These are phyloP conservation scores for Papilio dardanus DNA, from an alignment of 1,140 invertebrate species.

Conservation along the genomic window DNA sequence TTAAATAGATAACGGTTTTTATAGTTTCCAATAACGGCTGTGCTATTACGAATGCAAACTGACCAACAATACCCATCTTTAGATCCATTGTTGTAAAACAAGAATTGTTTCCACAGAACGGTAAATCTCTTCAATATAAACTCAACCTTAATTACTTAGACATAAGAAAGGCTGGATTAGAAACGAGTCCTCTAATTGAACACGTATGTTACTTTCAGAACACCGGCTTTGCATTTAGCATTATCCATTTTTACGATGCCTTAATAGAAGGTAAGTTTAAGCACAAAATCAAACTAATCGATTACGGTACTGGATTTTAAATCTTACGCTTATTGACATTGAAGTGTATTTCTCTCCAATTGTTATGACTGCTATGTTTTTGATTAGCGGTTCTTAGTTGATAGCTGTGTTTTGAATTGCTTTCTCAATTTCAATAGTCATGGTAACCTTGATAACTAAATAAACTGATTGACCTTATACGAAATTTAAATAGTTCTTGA, in stretches of 20 bases:
- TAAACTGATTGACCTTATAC: background rate
- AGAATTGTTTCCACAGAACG: conserved; percentile 3
- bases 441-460: background rate
- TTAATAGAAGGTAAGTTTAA: conserved; percentile 54
- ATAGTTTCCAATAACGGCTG: background rate
- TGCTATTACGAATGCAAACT: conserved; percentile 6
- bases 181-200: conserved; percentile 51
- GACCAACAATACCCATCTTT: conserved; percentile 14
- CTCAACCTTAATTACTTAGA: conserved; percentile 29
- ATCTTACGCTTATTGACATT: conserved; percentile 37
- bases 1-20: background rate
- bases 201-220: conserved; percentile 45
- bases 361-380: conserved; percentile 40
- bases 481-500: background rate
- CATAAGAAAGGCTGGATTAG: conserved; percentile 27
- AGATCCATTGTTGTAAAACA: conserved; percentile 23
- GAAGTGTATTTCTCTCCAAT: conserved; percentile 1
- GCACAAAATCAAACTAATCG: conserved; percentile 2
- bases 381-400: conserved; percentile 43
- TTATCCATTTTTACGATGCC: conserved; percentile 61
- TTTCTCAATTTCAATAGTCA: background rate
- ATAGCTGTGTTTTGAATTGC: background rate
- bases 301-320: conserved; percentile 38
- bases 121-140: conserved; percentile 40
- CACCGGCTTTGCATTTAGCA: conserved; percentile 48